These are phyloP conservation scores for Narcine bancroftii DNA, from an alignment of 2,113 vertebrate genomes.

Conservation along the genomic window DNA sequence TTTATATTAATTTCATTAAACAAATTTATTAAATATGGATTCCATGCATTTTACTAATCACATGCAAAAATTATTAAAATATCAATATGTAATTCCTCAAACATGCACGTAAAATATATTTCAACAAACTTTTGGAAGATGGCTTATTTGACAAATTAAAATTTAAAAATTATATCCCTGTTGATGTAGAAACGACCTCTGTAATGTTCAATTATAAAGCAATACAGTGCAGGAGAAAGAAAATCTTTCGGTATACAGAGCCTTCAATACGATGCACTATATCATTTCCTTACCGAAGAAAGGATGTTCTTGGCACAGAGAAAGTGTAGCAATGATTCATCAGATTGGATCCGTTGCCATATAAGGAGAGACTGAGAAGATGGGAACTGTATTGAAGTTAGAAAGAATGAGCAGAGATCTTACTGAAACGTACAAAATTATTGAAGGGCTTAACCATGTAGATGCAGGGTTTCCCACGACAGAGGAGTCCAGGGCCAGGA, in stretches of 20 bases:
- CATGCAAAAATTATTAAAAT: background rate
- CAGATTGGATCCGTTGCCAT: no score
- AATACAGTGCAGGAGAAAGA: background rate
- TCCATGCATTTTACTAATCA: background rate
- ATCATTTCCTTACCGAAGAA: no score
- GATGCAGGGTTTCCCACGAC: no score
- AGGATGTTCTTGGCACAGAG: no score
- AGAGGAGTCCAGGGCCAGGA: no score
- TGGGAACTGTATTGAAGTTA: no score
- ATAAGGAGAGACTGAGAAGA: no score
- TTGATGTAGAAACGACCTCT: background rate
- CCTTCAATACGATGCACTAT: background rate
- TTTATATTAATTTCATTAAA: background rate
- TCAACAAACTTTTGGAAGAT: background rate
- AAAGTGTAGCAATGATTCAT: no score
- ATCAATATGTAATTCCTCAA: background rate
- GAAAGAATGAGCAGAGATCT: no score
- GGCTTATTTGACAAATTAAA: background rate
- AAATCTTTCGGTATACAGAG: background rate
- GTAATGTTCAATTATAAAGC: background rate
- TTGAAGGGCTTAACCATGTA: no score
- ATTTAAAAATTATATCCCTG: background rate
- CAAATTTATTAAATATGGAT: no score
- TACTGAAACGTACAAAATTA: no score
- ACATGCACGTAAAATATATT: background rate